phyloP scores from a whole-genome alignment of 2,113 vertebrate genomes.

The Nesoenas mayeri region DNA sequence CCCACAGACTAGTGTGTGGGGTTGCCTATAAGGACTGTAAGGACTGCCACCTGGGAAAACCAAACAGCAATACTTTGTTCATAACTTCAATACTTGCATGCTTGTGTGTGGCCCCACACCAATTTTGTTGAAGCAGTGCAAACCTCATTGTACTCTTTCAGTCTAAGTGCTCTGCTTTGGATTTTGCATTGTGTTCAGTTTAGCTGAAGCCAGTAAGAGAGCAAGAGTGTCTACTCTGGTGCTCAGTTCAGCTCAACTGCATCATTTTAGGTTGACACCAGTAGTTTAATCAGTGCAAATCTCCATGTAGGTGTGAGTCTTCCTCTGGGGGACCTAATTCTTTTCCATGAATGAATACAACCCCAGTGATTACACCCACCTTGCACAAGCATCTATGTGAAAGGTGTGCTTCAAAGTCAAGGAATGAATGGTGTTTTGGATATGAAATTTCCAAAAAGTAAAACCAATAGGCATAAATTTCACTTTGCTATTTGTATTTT shows the following conservation, averaged over 20 bases:
- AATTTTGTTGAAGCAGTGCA: not conserved
- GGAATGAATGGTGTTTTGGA: not conserved
- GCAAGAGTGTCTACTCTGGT: not conserved
- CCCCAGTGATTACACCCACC: not conserved
- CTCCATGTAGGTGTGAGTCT: not conserved
- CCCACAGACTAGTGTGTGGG: not conserved
- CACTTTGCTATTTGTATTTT: not conserved
- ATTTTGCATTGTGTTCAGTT: not conserved
- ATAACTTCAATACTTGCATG: not conserved
- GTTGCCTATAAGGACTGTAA: not conserved
- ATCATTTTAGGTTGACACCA: not conserved
- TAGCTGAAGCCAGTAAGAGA: not conserved
- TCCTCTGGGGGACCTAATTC: not conserved
- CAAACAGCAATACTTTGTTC: not conserved
- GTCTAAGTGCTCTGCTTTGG: not conserved
- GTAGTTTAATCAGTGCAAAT: not conserved
- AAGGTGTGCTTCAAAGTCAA: not conserved
- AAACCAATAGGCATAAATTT: not conserved
- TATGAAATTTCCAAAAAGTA: not conserved
- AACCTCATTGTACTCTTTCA: not conserved
- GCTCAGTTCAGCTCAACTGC: not conserved
- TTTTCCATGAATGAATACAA: not conserved
- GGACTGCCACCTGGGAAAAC: not conserved
- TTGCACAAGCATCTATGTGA: not conserved
- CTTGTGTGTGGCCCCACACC: fast-evolving